Conservation (phyloP, 2,888 invertebrate genomes). For the Rutpela maculata region DNA sequence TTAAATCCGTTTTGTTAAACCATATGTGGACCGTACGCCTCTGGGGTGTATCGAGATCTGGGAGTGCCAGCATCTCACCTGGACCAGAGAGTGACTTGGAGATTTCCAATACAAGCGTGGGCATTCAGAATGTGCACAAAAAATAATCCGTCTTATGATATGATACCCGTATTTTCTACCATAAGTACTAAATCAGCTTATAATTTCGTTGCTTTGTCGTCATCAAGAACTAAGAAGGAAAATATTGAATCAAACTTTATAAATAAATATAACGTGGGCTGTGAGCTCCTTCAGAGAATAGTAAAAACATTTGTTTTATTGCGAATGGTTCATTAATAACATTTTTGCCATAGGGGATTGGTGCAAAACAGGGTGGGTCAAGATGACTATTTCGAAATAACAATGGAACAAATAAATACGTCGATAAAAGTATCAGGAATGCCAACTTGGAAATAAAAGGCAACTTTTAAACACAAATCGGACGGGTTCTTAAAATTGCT, state of each 20-base stretch:
- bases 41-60: constrained; percentile 50
- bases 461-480: background rate
- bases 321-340: constrained; percentile 17
- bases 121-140: constrained; percentile 63
- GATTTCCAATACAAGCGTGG: constrained; percentile 63
- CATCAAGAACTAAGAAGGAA: constrained; percentile 22
- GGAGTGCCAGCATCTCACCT: constrained; percentile 62
- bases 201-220: constrained; percentile 46
- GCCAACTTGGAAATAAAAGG: background rate
- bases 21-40: constrained; percentile 36
- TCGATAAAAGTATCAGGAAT: background rate
- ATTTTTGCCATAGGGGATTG: constrained; percentile 8
- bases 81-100: constrained; percentile 62
- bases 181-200: constrained; percentile 56
- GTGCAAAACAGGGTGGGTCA: background rate
- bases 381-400: background rate
- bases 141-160: constrained; percentile 62
- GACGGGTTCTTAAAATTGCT: background rate
- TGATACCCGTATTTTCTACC: constrained; percentile 55
- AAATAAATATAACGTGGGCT: constrained; percentile 28
- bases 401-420: constrained; percentile 4
- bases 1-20: background rate
- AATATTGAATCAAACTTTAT: constrained; percentile 36
- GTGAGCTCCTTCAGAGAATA: constrained; percentile 18
- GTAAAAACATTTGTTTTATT: constrained; percentile 12